A percentile compares a stretch with the other conserved stretches of the same genome.
These are phyloP conservation scores for Zootoca vivipara DNA, from an alignment of 2,113 vertebrate genomes.

Conservation along the genomic window DNA sequence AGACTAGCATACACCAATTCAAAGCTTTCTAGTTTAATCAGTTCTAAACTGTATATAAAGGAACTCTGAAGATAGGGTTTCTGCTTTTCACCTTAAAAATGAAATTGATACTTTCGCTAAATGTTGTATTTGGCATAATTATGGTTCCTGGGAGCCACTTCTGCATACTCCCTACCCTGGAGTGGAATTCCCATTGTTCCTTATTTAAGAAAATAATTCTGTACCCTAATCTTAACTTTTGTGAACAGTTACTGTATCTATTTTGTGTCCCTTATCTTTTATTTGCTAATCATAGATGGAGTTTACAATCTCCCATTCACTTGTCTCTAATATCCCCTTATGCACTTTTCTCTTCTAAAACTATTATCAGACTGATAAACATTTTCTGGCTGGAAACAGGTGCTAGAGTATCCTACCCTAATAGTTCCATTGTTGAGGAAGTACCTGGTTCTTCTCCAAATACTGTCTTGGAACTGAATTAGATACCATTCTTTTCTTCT, in stretches of 20 bases:
- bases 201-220: constrained; percentile 3
- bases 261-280: neutral
- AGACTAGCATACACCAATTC: constrained; percentile 7
- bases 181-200: neutral
- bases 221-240: neutral
- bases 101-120: constrained; percentile 37
- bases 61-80: constrained; percentile 35
- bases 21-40: constrained; percentile 51
- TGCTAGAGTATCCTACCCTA: constrained; percentile 39
- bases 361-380: neutral
- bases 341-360: neutral
- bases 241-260: neutral
- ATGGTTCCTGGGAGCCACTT: constrained; percentile 27
- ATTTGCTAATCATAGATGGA: neutral
- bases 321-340: neutral
- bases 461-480: constrained; percentile 30
- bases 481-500: constrained; percentile 17
- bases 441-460: constrained; percentile 18
- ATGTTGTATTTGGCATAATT: neutral
- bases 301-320: neutral
- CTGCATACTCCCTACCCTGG: constrained; percentile 32
- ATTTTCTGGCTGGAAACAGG: constrained; percentile 33
- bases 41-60: constrained; percentile 35
- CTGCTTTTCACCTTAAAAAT: constrained; percentile 44
- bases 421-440: constrained; percentile 4